These are phyloP conservation scores for Ricordea florida DNA, from an alignment of 92 coral and sea anemone genomes.

Conservation along the genomic window DNA sequence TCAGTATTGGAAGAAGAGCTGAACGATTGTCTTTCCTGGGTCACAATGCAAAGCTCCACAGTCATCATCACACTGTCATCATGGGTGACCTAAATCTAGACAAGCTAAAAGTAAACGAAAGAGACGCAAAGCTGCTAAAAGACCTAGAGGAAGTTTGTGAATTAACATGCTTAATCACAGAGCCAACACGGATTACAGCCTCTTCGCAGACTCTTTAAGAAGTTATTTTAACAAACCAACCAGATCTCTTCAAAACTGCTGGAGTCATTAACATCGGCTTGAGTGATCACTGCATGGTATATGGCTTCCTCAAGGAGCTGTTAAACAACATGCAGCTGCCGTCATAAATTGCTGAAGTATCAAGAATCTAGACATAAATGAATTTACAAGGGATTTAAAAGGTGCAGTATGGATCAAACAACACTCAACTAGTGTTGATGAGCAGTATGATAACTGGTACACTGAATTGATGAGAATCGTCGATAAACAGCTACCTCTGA, in stretches of 20 bases:
- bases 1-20: too few species aligned
- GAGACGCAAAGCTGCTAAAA: slow-evolving; percentile 35
- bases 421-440: too few species aligned
- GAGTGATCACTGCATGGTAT: slow-evolving; percentile 56
- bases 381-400: slow-evolving; percentile 12
- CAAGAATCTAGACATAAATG: slow-evolving; percentile 3
- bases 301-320: slow-evolving; percentile 4
- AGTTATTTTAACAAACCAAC: slow-evolving; percentile 31
- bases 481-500: too few species aligned
- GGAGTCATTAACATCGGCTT: slow-evolving; percentile 49
- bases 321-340: slow-evolving; percentile 18
- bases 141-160: slow-evolving; percentile 30
- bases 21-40: too few species aligned
- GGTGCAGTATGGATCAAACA: slow-evolving; percentile 1
- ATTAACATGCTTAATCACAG: slow-evolving; percentile 16
- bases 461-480: too few species aligned
- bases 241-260: slow-evolving; percentile 7
- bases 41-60: too few species aligned
- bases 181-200: slow-evolving; percentile 32
- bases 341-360: slow-evolving; percentile 26
- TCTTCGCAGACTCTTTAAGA: slow-evolving; percentile 30
- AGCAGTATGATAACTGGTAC: too few species aligned
- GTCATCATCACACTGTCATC: too few species aligned
- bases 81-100: slow-evolving; percentile 22
- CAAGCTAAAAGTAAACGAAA: neutral